Conservation (phyloP, 1,140 invertebrate genomes). For the Hycleus cichorii region DNA sequence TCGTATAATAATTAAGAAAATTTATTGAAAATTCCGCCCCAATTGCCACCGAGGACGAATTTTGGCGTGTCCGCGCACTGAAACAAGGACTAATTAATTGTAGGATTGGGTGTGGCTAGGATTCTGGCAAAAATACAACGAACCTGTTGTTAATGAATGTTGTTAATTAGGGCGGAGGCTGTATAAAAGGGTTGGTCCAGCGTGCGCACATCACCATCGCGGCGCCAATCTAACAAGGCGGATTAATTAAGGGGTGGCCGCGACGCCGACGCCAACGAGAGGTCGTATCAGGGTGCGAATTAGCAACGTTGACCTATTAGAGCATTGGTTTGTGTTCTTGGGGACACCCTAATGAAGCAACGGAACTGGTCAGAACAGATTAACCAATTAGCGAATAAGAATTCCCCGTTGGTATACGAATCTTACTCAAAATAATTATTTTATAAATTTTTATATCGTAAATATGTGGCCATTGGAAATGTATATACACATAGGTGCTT, state of each 20-base stretch:
- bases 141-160: conserved; percentile 17
- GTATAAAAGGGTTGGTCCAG: conserved; percentile 24
- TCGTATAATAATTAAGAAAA: too few species aligned
- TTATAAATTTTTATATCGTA: too few species aligned
- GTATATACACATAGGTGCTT: background rate
- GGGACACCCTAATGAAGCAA: background rate
- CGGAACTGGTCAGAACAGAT: conserved; percentile 4
- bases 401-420: too few species aligned
- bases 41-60: too few species aligned
- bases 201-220: conserved; percentile 19
- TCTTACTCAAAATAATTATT: too few species aligned
- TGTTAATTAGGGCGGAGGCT: conserved; percentile 30
- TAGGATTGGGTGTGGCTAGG: too few species aligned
- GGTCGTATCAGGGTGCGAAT: conserved; percentile 12
- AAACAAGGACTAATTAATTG: too few species aligned
- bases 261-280: conserved; percentile 6
- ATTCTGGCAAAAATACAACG: background rate
- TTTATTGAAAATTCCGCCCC: too few species aligned
- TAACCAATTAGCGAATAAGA: conserved; percentile 7
- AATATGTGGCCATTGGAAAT: too few species aligned
- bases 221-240: conserved; percentile 24
- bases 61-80: too few species aligned
- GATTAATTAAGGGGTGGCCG: conserved; percentile 30
- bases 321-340: too few species aligned
- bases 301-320: conserved; percentile 20